Evolutionary conservation across 23 tunicate species (phyloP).

Genomic region (Styela plicata): DNA sequence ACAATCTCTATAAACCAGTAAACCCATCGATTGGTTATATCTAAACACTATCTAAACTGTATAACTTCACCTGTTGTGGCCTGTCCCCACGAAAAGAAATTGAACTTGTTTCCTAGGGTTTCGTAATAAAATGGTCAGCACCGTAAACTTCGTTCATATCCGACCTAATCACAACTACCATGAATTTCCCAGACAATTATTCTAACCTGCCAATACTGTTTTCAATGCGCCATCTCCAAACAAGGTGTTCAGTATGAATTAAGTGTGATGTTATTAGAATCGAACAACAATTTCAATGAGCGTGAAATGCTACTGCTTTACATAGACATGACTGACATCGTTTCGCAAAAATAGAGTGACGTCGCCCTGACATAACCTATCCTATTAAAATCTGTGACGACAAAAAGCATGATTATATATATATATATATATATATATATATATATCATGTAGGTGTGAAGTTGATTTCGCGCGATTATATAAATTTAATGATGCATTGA

Average conservation of each 20-base stretch:
- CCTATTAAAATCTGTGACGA: neutral
- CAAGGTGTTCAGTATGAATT: neutral
- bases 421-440: too few relatives aligned
- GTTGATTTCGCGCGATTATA: neutral
- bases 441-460: neutral
- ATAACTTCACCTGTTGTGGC: too few relatives aligned
- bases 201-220: neutral
- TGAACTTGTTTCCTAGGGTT: too few relatives aligned
- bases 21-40: too few relatives aligned
- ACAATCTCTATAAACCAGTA: too few relatives aligned
- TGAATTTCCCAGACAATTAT: too few relatives aligned
- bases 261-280: neutral
- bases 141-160: too few relatives aligned
- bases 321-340: neutral
- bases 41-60: too few relatives aligned
- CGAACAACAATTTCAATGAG: neutral
- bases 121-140: too few relatives aligned
- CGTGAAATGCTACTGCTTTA: neutral
- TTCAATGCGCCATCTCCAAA: neutral
- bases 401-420: neutral
- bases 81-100: too few relatives aligned
- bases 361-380: neutral
- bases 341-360: neutral
- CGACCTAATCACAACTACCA: too few relatives aligned
- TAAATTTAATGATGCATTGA: neutral